Evolutionary conservation across 35 echinoderm and acorn worm species (phyloP), one percentile per base, ranked within the genome.

Genomic region (Lytechinus variegatus): DNA sequence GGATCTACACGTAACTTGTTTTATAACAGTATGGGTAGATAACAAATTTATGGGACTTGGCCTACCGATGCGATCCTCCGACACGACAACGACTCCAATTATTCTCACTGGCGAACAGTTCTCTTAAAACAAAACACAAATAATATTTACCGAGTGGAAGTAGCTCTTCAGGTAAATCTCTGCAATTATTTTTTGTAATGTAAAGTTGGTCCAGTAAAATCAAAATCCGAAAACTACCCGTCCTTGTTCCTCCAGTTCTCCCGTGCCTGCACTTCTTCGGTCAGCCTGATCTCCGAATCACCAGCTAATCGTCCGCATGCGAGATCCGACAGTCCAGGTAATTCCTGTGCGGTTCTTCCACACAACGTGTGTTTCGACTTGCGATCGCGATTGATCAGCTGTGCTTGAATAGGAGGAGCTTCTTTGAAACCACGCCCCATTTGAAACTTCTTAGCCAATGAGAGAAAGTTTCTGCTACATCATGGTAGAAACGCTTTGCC

Each of bases 401-500:
- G 66, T 79, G n/a, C 0, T 7, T 4, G n/a, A 7, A 7, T 24
- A 79, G 21, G 19, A 24, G 66, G 66, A 79, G 66, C 19, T n/a
- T 24, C 66, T 24, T 79, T 79, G 1, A 79, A 79, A 79, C 66
- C 66, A 79, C 19, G 66, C 66, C 66, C 66, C 56, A 16, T 79
- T 79, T 79, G 66, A 79, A 79, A 79, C 66, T 79, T 79, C 14
- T 79, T n/a, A 79, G 66, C 66, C 66, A 79, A 79, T 79, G 66
- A 24, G 66, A 79, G 66, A 79, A 79, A 14, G 66, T 24, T 79
- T 79, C 4, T 24, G 16, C 3, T 79, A 19, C 0, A 79, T 79
- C 3, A 2, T 21, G 6, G 11, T 24, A 5, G 56, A 13, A 21
- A 21, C 61, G 6, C 12, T 72, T 72, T 21, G 61, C 19, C 12